Base-by-base conservation (phyloP, 1,140 invertebrate species). In the Anastrepha obliqua region DNA sequence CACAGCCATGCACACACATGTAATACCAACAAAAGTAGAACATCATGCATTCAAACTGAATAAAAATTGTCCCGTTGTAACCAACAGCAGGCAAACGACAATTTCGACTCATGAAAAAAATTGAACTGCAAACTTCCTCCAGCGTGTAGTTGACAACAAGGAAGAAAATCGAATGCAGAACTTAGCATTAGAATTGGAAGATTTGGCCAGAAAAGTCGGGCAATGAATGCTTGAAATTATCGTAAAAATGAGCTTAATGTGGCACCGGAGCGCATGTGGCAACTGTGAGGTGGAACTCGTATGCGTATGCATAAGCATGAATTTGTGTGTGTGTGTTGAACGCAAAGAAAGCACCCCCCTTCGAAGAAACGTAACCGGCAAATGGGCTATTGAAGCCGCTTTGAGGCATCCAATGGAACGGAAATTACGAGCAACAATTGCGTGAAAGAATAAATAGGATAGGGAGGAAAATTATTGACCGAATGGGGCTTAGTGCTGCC, bases 151-250 rank as follows among this genome's bases (percentile, higher is more conserved):
- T 55, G 51, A 55, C 51, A 55, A 55, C 51, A 55, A 39, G 47
- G 13, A 55, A 81, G n/a, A 81, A 55, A 51, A 51, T 29, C n/a
- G 17, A n/a, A 20, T 20, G 47, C 74, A 20, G 47, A 81, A 55
- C 5, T 81, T 55, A 55, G 44, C 17, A 55, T 9, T 17, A 4
- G 67, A 47, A 74, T 81, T 81, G 55, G 20, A 47, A 81, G 74
- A 81, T 55, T 81, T 81, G 74, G 17, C 15, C 47, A 29, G 15
- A n/a, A 81, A 81, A 81, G 74, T 17, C 47, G 47, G 47, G 20
- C 47, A 81, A 81, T 51, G 47, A 81, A 81, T 58, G 47, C n/a
- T 81, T 81, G 74, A 81, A 81, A 58, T 81, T 81, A 81, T 55
- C 47, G 74, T 55, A 29, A 81, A 81, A 81, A 47, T 81, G 42